Percentiles rank a stretch among this genome's conserved stretches.
Evolutionary conservation across 2,888 invertebrate species (phyloP).

Genomic region (Heliconius hortense): DNA sequence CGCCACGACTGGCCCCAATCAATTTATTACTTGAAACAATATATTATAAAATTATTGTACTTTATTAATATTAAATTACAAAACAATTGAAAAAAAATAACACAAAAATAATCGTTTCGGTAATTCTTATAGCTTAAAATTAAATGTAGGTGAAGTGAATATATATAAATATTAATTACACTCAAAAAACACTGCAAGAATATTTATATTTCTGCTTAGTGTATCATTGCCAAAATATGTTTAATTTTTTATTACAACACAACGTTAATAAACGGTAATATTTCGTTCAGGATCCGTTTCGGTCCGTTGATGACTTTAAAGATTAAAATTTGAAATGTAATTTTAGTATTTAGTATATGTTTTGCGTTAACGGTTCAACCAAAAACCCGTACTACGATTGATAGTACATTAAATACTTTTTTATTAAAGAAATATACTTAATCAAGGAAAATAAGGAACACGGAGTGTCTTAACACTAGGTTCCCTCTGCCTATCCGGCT

Average conservation of each 20-base stretch:
- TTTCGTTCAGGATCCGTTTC: conserved; percentile 34
- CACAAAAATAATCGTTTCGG: not conserved
- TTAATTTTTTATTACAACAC: conserved; percentile 1
- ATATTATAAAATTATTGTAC: too few relatives aligned
- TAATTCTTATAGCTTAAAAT: not conserved
- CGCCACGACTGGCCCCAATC: too few relatives aligned
- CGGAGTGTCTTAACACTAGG: too few relatives aligned
- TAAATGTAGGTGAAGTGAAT: not conserved
- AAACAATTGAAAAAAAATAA: not conserved
- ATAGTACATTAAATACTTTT: too few relatives aligned
- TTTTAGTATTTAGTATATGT: not conserved
- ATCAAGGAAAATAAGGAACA: not conserved
- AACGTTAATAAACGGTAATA: conserved; percentile 37
- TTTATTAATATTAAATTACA: not conserved
- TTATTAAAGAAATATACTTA: not conserved
- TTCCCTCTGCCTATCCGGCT: too few relatives aligned
- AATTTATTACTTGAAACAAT: too few relatives aligned
- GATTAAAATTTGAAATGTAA: not conserved
- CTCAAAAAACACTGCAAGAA: not conserved
- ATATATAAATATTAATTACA: not conserved
- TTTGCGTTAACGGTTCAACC: not conserved
- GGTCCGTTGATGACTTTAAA: conserved; percentile 30
- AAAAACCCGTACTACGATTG: not conserved
- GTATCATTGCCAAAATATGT: conserved; percentile 1
- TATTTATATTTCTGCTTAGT: not conserved